Evolutionary conservation across 2,113 vertebrate species (phyloP).

Genomic region (Anarhynchus alexandrinus): DNA sequence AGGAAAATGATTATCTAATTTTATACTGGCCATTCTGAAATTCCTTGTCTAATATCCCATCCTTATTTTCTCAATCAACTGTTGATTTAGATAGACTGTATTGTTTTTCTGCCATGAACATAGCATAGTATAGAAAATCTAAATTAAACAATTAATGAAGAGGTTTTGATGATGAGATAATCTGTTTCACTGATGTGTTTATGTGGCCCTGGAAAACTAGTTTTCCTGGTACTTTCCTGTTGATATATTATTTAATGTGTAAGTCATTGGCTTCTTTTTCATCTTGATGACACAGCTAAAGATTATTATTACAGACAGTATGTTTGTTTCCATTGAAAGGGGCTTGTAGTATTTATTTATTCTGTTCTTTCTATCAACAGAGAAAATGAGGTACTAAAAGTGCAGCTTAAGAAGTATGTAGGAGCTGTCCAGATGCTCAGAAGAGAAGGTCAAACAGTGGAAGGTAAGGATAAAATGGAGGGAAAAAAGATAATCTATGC

Average conservation of each 20-base stretch:
- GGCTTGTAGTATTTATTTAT: background rate
- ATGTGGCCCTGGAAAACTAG: background rate
- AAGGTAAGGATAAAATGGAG: constrained; percentile 77
- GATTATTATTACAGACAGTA: background rate
- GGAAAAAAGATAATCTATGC: background rate
- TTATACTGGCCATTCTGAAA: too few species aligned
- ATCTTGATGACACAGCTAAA: background rate
- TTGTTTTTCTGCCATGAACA: background rate
- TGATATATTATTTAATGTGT: background rate
- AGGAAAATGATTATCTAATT: background rate
- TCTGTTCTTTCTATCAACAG: constrained; percentile 70
- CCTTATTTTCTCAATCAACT: background rate
- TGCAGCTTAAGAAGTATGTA: constrained; percentile 98
- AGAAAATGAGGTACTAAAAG: constrained; percentile 98
- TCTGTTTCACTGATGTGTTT: background rate
- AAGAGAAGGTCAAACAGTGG: constrained; percentile 87
- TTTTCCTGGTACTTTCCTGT: background rate
- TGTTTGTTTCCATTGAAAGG: background rate
- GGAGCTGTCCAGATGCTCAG: constrained; percentile 99
- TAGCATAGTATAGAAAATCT: background rate
- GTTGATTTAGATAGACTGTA: background rate
- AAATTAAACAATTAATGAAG: background rate
- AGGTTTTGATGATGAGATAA: background rate
- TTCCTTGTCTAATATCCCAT: background rate
- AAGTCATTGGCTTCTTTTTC: background rate